phyloP scores from a whole-genome alignment of 2,797 vertebrate genomes.

The Ceryle rudis region DNA sequence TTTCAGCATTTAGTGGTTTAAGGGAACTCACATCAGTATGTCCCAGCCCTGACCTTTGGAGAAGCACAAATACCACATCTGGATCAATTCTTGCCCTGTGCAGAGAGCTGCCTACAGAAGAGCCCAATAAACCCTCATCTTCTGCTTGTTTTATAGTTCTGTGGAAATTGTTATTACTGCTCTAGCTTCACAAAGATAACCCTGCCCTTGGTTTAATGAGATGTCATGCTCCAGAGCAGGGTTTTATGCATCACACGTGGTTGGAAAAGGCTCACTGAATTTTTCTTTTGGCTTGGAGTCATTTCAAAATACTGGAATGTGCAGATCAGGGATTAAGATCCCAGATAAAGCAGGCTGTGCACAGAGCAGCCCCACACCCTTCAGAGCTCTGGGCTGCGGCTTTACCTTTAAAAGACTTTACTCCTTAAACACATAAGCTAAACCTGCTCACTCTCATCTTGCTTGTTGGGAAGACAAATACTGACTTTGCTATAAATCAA shows the following conservation, averaged over 20 bases:
- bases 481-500: background rate
- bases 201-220: background rate
- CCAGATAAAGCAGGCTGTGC: background rate
- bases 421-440: background rate
- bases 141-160: background rate
- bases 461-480: background rate
- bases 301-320: constrained; percentile 1
- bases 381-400: background rate
- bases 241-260: background rate
- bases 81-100: background rate
- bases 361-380: background rate
- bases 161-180: background rate
- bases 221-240: background rate
- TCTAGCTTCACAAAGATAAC: background rate
- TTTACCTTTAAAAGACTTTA: background rate
- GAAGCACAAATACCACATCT: background rate
- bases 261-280: background rate
- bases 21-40: background rate
- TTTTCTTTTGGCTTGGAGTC: background rate
- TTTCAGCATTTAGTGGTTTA: background rate
- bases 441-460: background rate
- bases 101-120: background rate
- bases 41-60: background rate
- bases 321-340: background rate
- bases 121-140: background rate